phyloP scores from a whole-genome alignment of 2,888 invertebrate genomes.

The Cerceris ruficornis region DNA sequence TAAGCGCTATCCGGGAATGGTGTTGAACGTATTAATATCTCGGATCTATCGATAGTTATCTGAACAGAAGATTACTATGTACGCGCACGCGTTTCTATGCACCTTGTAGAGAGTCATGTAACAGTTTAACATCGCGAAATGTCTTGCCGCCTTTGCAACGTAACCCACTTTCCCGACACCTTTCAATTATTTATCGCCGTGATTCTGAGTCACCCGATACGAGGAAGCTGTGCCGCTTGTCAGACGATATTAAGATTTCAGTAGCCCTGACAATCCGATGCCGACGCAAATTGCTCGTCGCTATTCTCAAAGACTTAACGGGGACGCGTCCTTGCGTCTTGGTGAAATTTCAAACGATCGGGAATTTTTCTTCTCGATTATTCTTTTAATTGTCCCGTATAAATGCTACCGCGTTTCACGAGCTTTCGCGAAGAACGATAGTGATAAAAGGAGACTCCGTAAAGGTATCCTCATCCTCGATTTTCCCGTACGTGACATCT shows the following conservation, averaged over 20 bases:
- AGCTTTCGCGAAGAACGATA: too few relatives aligned
- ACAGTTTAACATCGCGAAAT: slow-evolving; percentile 12
- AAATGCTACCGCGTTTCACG: too few relatives aligned
- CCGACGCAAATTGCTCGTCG: not conserved
- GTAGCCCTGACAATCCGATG: slow-evolving; percentile 18
- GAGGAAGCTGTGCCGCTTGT: not conserved
- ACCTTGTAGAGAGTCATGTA: not conserved
- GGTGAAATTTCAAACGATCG: too few relatives aligned
- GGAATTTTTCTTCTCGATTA: too few relatives aligned
- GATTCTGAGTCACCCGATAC: not conserved
- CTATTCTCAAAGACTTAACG: too few relatives aligned
- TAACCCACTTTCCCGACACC: slow-evolving; percentile 29
- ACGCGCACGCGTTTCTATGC: not conserved
- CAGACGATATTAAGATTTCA: not conserved
- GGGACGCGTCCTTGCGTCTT: too few relatives aligned
- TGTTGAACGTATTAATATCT: slow-evolving; percentile 3
- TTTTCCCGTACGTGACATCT: slow-evolving; percentile 12
- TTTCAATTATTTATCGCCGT: slow-evolving; percentile 39
- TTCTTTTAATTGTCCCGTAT: too few relatives aligned
- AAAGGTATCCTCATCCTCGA: not conserved
- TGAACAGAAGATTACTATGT: not conserved
- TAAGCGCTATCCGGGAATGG: not conserved
- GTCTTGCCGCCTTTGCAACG: slow-evolving; percentile 12
- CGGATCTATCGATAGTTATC: slow-evolving; percentile 25
- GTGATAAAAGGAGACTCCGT: too few relatives aligned